phyloP scores from a whole-genome alignment of 1,140 invertebrate species.

The Melipona quadrifasciata region DNA sequence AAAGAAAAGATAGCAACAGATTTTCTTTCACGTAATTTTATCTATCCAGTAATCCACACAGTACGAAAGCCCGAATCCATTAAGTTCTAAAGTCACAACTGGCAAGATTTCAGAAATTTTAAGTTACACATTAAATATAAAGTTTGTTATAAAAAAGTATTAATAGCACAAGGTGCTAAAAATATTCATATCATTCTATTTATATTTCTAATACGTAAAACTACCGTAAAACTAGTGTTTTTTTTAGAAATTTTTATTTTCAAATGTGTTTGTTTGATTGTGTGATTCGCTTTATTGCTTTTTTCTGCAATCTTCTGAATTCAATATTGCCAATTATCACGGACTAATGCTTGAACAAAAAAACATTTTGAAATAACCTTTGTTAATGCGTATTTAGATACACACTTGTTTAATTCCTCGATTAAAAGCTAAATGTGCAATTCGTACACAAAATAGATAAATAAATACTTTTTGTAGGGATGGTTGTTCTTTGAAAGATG shows the following conservation, averaged over 20 bases:
- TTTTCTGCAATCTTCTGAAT: too few relatives aligned
- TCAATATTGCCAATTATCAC: neutral
- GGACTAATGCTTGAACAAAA: neutral
- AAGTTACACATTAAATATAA: neutral
- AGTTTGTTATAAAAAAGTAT: neutral
- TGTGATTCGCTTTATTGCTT: too few relatives aligned
- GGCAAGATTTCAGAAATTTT: neutral
- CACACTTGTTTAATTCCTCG: neutral
- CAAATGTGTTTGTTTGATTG: too few relatives aligned
- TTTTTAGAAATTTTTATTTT: too few relatives aligned
- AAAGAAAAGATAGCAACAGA: neutral
- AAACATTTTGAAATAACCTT: too few relatives aligned
- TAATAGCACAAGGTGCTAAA: neutral
- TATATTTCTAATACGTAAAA: too few relatives aligned
- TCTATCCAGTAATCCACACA: neutral
- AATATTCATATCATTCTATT: too few relatives aligned
- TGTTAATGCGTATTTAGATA: neutral
- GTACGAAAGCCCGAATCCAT: neutral
- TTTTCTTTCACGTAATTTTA: neutral
- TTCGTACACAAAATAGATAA: neutral
- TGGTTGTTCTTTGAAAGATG: slow-evolving; percentile 7
- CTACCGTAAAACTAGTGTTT: too few relatives aligned
- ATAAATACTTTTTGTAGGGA: slow-evolving; percentile 1
- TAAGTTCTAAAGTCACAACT: neutral
- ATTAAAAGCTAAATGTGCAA: neutral